Base-by-base conservation (phyloP, 2,888 invertebrate genomes). In the Netelia virgata region DNA sequence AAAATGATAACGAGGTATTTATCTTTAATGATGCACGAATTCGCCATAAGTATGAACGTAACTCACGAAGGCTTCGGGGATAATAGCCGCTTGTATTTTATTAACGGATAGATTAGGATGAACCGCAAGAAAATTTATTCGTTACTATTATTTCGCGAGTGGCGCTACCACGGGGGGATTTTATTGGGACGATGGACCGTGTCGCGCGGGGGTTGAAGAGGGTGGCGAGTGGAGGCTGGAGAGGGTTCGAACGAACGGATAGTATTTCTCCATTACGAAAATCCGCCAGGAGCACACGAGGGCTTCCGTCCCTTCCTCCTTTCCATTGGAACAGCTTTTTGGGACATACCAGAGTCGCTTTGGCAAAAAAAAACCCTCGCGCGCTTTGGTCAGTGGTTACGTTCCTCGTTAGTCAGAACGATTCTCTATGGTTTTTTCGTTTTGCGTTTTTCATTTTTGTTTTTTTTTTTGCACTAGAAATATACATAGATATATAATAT, bases 221-320 rank as follows among this genome's bases (percentile, higher is more conserved):
- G 57, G 59, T 77, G 53, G 68, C 18, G 47, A 79, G 43, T 23
- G 68, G 20, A 69, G 55, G 55, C 41, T 23, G 82, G 18, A 20
- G 55, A 8, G 72, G 70, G 18, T 79, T 73, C 75, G 80, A 84
- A 76, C 76, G 70, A 63, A 20, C 68, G 18, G 74, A 83, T 82
- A 82, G 85, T 86, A 80, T 80, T 84, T 84, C 78, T 84, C 76
- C 70, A 80, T 84, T 84, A 84, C 77, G 74, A 77, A 82, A 84
- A 84, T 84, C 82, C 78, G 75, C 61, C 41, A 66, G 64, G 74
- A 59, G 79, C 63, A 16, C 70, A 59, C 63, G 50, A 36, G 43
- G n/a, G 63, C 68, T 77, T 77, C 81, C 73, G 66, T 66, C 47
- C 14, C 47, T 47, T 3, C 14, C 47, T 47, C 47, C 3, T 14